Conservation (phyloP, 2,797 vertebrate species). For the Danio albolineatus region DNA sequence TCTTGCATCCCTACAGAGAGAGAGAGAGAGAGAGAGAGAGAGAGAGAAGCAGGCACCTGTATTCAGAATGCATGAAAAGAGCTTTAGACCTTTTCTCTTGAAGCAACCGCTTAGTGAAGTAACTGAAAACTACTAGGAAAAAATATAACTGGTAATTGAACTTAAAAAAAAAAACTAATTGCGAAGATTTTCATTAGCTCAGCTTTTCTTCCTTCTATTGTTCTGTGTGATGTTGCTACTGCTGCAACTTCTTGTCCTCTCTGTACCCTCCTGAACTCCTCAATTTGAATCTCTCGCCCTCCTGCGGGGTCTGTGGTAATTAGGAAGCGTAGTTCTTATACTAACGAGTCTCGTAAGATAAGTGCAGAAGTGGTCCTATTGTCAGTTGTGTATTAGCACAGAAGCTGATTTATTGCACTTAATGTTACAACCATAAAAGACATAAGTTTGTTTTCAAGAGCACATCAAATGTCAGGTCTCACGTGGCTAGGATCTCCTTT, state of each 20-base stretch:
- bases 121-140: not conserved
- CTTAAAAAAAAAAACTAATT: not conserved
- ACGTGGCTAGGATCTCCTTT: not conserved
- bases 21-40: constrained; percentile 62
- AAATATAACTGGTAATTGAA: not conserved
- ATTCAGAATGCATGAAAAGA: constrained; percentile 69
- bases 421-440: not conserved
- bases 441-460: not conserved
- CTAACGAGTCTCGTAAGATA: constrained; percentile 73
- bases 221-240: not conserved
- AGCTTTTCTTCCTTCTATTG: not conserved
- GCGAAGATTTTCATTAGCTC: not conserved
- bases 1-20: constrained; percentile 44
- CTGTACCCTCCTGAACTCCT: constrained; percentile 2
- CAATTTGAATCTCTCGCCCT: constrained; percentile 30
- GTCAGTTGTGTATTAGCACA: constrained; percentile 72
- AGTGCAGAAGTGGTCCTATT: constrained; percentile 60
- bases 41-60: constrained; percentile 68
- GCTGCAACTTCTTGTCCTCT: constrained; percentile 39
- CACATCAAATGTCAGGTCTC: not conserved
- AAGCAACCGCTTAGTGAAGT: constrained; percentile 59
- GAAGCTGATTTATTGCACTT: constrained; percentile 42
- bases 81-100: constrained; percentile 64
- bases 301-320: constrained; percentile 71
- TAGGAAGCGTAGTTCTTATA: constrained; percentile 66